Base-by-base conservation (phyloP, 2,797 vertebrate species). In the Aselliscus stoliczkanus region DNA sequence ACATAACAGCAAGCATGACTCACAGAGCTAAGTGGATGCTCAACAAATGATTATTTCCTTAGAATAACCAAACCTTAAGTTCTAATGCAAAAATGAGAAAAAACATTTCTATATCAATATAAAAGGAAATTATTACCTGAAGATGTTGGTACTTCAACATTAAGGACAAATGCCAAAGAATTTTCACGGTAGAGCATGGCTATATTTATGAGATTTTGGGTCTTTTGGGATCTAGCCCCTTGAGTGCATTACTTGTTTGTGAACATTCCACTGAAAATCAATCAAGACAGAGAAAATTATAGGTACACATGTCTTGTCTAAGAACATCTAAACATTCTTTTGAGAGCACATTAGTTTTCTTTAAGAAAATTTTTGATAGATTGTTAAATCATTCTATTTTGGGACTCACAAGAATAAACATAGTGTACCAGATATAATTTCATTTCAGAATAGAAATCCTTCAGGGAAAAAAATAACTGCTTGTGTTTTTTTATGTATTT, bases 101-200 rank as follows among this genome's bases (percentile, higher is more conserved):
- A 90, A 77, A 72, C 8, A 60, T 69, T 44, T 17, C 6, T 73
- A 1, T 72, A 82, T 67, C 13, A 60, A 52, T 23, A 88, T 2
- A 85, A 92, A 84, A 79, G 13, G 29, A 79, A 79, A 81, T 20
- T 65, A 56, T 84, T 93, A 93, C 93, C 76, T 95, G 80, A 12
- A 60, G 31, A 37, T 76, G 10, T 29, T 52, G 70, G 5, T 76
- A 73, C 17, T 1, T 76, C 47, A 90, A 76, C 1, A 52, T 37
- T n/a, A 82, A 90, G 5, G 10, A 77, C 18, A 92, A 84, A 34
- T 15, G 4, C 20, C 56, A 75, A 83, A 67, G 25, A 89, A 42
- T 15, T 77, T 1, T 65, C 31, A 79, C 34, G 73, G 21, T 64
- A 90, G 73, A 83, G 54, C 37, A 89, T 69, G 56, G 4, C 31